Evolutionary conservation across 2,888 invertebrate genomes (phyloP).

Genomic region (Nemapogon koenigi): DNA sequence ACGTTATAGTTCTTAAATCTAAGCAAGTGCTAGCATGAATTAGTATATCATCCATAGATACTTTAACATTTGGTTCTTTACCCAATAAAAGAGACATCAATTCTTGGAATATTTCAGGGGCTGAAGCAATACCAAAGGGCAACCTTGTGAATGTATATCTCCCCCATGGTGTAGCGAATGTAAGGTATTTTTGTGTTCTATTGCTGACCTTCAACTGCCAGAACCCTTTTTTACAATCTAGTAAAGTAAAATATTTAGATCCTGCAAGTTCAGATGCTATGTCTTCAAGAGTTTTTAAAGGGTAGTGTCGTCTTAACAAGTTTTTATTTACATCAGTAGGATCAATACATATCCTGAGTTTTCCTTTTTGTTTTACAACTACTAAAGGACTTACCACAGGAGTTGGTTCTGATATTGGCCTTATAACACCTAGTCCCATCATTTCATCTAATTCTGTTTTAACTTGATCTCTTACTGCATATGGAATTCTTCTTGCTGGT

Average conservation of each 20-base stretch:
- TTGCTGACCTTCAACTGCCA: slow-evolving; percentile 15
- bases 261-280: slow-evolving; percentile 16
- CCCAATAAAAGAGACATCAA: too few relatives aligned
- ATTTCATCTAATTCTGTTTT: too few relatives aligned
- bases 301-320: neutral
- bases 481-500: too few relatives aligned
- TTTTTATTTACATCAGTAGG: neutral
- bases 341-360: neutral
- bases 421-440: too few relatives aligned
- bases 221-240: slow-evolving; percentile 17
- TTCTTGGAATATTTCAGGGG: too few relatives aligned
- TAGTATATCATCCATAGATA: neutral
- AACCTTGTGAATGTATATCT: slow-evolving; percentile 13
- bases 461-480: too few relatives aligned
- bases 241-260: slow-evolving; percentile 15
- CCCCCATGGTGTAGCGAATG: slow-evolving; percentile 16
- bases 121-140: neutral
- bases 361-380: neutral
- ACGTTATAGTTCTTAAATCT: too few relatives aligned
- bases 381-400: neutral
- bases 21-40: too few relatives aligned
- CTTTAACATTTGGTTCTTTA: neutral
- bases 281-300: slow-evolving; percentile 15
- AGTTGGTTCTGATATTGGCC: neutral
- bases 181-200: slow-evolving; percentile 13